These are phyloP conservation scores for Cataglyphis albicans DNA, from an alignment of 2,888 invertebrate genomes.

Conservation along the genomic window DNA sequence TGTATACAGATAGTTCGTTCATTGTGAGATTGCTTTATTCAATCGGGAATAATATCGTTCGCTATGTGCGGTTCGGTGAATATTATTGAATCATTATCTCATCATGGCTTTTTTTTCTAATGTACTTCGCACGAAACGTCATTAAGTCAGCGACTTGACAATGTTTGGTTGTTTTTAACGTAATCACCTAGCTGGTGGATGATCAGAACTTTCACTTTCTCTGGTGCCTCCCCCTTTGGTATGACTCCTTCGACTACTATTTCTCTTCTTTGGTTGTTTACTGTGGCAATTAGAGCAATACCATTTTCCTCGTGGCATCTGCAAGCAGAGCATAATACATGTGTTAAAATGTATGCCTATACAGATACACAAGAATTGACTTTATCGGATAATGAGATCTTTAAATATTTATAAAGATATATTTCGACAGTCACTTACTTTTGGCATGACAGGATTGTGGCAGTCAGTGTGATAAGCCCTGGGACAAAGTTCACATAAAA, in stretches of 20 bases:
- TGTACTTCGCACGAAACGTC: slow-evolving; percentile 68
- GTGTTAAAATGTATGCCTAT: not conserved
- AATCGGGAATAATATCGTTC: slow-evolving; percentile 72
- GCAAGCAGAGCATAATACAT: slow-evolving; percentile 59
- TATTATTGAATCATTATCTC: slow-evolving; percentile 63
- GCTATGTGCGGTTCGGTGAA: slow-evolving; percentile 65
- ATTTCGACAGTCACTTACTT: slow-evolving; percentile 86
- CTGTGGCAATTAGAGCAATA: slow-evolving; percentile 95
- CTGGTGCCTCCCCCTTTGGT: slow-evolving; percentile 89
- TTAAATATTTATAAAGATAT: not conserved
- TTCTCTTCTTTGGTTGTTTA: slow-evolving; percentile 91
- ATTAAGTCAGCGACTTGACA: slow-evolving; percentile 75
- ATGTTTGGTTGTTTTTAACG: slow-evolving; percentile 82
- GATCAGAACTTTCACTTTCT: slow-evolving; percentile 88
- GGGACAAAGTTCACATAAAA: slow-evolving; percentile 96
- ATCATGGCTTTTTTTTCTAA: slow-evolving; percentile 62
- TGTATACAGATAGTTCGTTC: slow-evolving; percentile 69
- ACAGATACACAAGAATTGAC: not conserved
- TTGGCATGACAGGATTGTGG: slow-evolving; percentile 94
- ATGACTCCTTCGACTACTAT: slow-evolving; percentile 85
- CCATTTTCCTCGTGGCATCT: slow-evolving; percentile 95
- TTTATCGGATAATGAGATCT: not conserved
- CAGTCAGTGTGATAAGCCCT: slow-evolving; percentile 97
- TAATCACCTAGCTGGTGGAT: slow-evolving; percentile 87
- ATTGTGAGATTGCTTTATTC: slow-evolving; percentile 74